phyloP scores from a whole-genome alignment of 2,113 vertebrate genomes.

The Scortum barcoo region DNA sequence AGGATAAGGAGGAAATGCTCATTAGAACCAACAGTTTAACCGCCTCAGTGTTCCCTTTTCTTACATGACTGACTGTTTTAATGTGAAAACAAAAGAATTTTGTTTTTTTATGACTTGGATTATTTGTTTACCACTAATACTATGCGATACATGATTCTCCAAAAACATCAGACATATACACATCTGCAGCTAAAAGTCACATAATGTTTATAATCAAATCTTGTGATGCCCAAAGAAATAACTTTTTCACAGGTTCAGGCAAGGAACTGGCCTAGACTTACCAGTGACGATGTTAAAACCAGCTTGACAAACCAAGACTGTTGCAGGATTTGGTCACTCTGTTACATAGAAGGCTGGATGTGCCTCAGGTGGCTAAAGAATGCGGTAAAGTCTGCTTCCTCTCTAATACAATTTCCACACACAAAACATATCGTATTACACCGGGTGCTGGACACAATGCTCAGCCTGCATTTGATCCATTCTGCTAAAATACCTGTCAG shows the following conservation, averaged over 20 bases:
- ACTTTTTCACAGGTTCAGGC: not conserved
- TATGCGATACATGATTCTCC: not conserved
- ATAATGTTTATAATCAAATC: not conserved
- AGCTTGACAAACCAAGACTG: not conserved
- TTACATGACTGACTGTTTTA: not conserved
- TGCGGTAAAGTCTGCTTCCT: constrained; percentile 21
- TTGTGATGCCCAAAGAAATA: not conserved
- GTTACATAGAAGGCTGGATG: not conserved
- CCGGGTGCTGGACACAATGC: not conserved
- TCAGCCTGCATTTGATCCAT: not conserved
- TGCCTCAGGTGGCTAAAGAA: not conserved
- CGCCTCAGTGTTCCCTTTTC: not conserved
- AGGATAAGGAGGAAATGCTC: constrained; percentile 32
- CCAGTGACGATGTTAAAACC: not conserved
- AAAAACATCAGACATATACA: too few relatives aligned
- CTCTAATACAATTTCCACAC: not conserved
- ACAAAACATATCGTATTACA: not conserved
- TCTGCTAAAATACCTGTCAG: not conserved
- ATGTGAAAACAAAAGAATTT: not conserved
- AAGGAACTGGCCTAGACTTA: not conserved
- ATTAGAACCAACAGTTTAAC: constrained; percentile 31
- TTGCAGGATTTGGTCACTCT: not conserved
- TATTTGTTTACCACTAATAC: not conserved
- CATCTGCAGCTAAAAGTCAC: not conserved
- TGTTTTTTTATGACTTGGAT: not conserved